Conservation (phyloP, 2,888 invertebrate species). For the Lepidocyrtinus sp. region DNA sequence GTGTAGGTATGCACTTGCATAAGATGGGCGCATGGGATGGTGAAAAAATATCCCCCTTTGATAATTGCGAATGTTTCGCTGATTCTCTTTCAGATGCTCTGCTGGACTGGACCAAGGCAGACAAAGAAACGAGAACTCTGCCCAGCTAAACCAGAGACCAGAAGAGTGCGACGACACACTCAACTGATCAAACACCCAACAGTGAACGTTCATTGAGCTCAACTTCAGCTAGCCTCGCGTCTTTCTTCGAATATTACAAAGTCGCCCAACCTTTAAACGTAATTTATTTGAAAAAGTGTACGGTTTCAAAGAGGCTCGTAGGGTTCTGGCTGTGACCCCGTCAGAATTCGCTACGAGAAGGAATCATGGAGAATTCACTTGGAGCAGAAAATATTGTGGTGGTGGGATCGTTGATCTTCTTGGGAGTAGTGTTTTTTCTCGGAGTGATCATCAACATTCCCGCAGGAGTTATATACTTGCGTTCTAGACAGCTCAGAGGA, state of each 20-base stretch:
- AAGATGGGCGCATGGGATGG: background rate
- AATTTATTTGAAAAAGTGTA: background rate
- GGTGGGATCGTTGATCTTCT: constrained; percentile 18
- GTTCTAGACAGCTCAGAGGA: constrained; percentile 60
- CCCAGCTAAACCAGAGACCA: background rate
- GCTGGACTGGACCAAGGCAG: background rate
- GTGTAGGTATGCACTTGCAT: background rate
- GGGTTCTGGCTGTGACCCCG: constrained; percentile 33
- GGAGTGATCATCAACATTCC: constrained; percentile 61
- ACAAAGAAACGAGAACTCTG: background rate
- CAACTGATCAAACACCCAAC: background rate
- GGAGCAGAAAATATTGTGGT: background rate
- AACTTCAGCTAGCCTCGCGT: background rate
- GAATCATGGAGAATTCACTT: background rate
- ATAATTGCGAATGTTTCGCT: background rate
- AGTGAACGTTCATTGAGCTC: background rate
- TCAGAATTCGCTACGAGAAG: constrained; percentile 46
- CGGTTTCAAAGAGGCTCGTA: background rate
- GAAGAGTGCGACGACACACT: background rate
- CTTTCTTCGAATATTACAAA: background rate
- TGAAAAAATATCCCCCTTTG: background rate
- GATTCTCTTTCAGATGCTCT: background rate
- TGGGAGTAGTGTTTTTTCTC: constrained; percentile 47
- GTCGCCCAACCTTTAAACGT: background rate
- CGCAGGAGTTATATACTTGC: constrained; percentile 53